These are phyloP conservation scores for fruit fly (Drosophila melanogaster) DNA, from an alignment of 1,140 invertebrate species.

Conservation along the genomic window Release_6_plus_ISO1_MT NT_033777.3:29833001-29833500, in stretches of 20 bases:
- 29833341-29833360: conserved; percentile 6
- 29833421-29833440: conserved; percentile 45
- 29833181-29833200: conserved; percentile 89
- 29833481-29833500: conserved; percentile 29
- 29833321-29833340: conserved; percentile 36
- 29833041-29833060: conserved; percentile 33
- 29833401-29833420: conserved; percentile 47
- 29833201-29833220: conserved; percentile 97
- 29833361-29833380: conserved; percentile 14
- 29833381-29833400: conserved; percentile 48
- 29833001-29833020: conserved; percentile 48
- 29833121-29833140: conserved; percentile 35
- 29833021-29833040: conserved; percentile 43
- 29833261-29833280: conserved; percentile 95
- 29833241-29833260: conserved; percentile 95
- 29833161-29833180: neutral
- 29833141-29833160: conserved; percentile 34
- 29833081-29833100: conserved; percentile 40
- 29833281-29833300: conserved; percentile 86
- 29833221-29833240: conserved; percentile 95
- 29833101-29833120: conserved; percentile 41
- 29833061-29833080: conserved; percentile 7
- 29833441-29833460: conserved; percentile 15
- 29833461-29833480: conserved; percentile 33
- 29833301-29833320: conserved; percentile 42